phyloP scores from a whole-genome alignment of 35 echinoderm and acorn worm species.

The Diadema setosum region DNA sequence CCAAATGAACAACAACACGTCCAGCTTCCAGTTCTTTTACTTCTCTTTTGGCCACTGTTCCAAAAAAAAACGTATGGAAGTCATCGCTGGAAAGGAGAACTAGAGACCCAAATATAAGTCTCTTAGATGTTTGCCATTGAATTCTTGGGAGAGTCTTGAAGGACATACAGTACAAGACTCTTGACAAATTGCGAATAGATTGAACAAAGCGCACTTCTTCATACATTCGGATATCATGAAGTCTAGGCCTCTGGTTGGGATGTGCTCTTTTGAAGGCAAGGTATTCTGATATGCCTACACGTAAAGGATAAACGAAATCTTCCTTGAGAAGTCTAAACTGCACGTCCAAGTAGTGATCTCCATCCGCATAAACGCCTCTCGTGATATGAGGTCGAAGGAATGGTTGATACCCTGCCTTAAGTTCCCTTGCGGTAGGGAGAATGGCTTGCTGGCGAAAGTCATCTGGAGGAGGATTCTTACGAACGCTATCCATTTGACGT shows the following conservation, averaged over 20 bases:
- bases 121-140: slow-evolving; percentile 64
- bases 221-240: slow-evolving; percentile 57
- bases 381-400: slow-evolving; percentile 57
- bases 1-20: slow-evolving; percentile 34
- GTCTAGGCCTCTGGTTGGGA: not conserved
- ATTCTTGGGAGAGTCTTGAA: not conserved
- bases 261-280: not conserved
- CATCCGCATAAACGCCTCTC: slow-evolving; percentile 21
- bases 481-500: not conserved
- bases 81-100: slow-evolving; percentile 78
- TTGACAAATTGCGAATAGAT: not conserved
- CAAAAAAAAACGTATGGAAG: slow-evolving; percentile 71
- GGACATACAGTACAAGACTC: not conserved
- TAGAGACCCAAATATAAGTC: slow-evolving; percentile 74
- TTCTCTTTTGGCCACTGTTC: slow-evolving; percentile 66
- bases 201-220: not conserved
- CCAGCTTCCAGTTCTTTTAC: slow-evolving; percentile 4
- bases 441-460: slow-evolving; percentile 65
- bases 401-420: not conserved
- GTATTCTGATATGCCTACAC: slow-evolving; percentile 42
- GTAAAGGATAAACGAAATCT: slow-evolving; percentile 56
- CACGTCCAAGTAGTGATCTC: slow-evolving; percentile 65
- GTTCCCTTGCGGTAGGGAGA: slow-evolving; percentile 19
- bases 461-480: slow-evolving; percentile 44
- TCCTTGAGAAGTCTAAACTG: slow-evolving; percentile 64